Evolutionary conservation across 2,797 vertebrate genomes (phyloP).

Genomic region (Periophthalmus magnuspinnatus): DNA sequence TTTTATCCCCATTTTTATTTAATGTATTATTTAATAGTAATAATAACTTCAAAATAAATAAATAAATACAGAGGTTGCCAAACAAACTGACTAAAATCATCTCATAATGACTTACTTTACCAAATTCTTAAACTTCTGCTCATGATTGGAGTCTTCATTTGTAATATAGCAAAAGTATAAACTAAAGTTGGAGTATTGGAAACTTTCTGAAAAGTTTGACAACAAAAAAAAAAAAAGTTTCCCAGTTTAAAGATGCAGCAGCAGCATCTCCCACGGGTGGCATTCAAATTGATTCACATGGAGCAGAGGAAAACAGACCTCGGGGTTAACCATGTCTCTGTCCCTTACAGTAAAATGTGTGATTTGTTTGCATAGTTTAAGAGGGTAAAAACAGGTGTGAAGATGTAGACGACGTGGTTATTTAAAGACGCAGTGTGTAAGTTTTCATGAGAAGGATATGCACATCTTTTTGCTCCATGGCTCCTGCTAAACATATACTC

Average conservation of each 20-base stretch:
- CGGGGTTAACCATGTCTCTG: not conserved
- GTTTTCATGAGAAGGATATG: too few species aligned
- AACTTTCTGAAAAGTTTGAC: not conserved
- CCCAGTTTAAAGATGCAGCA: not conserved
- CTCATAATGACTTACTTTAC: not conserved
- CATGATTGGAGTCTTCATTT: too few species aligned
- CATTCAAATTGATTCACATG: not conserved
- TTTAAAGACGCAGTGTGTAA: too few species aligned
- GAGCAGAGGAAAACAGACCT: not conserved
- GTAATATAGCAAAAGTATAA: not conserved
- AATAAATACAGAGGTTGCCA: too few species aligned
- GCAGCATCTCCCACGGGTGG: not conserved
- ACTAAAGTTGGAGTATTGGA: too few species aligned
- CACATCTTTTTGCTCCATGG: too few species aligned
- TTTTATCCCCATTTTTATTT: too few species aligned
- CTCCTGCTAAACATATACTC: too few species aligned
- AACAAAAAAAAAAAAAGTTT: constrained; percentile 3
- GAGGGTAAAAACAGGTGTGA: too few species aligned
- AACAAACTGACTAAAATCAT: not conserved
- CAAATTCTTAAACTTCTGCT: not conserved
- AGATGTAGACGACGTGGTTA: too few species aligned
- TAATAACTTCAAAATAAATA: too few species aligned
- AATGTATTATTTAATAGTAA: too few species aligned
- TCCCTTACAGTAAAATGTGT: not conserved
- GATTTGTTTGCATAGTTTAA: not conserved